Percentiles rank a stretch among this genome's conserved stretches.
These are phyloP conservation scores for Dicranocentrus wangi DNA, from an alignment of 2,888 invertebrate species.

Conservation along the genomic window DNA sequence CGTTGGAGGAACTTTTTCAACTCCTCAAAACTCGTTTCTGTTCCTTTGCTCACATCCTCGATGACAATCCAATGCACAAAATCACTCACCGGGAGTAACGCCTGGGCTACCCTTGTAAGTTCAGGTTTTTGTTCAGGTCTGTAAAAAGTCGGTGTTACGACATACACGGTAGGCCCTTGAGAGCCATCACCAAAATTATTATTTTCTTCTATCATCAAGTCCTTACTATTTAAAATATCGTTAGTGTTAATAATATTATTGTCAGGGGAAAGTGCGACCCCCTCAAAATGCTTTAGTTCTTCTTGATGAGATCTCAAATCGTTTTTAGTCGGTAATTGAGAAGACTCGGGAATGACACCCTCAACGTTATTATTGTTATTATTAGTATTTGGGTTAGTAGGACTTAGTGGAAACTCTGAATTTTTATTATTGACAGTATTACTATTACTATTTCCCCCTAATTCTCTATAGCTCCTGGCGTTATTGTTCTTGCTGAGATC, in stretches of 20 bases:
- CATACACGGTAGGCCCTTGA: conserved; percentile 57
- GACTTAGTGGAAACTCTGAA: background rate
- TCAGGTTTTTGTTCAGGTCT: conserved; percentile 87
- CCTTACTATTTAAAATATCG: conserved; percentile 49
- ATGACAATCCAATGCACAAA: conserved; percentile 83
- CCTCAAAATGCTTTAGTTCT: conserved; percentile 55
- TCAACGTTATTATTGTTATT: background rate
- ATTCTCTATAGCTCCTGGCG: background rate
- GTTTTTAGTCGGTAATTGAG: conserved; percentile 32
- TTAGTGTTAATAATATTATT: conserved; percentile 45
- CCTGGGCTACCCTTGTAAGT: conserved; percentile 83
- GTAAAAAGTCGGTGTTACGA: conserved; percentile 84
- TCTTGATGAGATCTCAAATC: conserved; percentile 50
- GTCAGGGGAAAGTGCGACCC: conserved; percentile 31
- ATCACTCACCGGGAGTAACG: conserved; percentile 81
- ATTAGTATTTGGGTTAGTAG: background rate
- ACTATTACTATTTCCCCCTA: background rate
- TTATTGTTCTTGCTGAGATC: background rate
- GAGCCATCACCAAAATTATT: conserved; percentile 14
- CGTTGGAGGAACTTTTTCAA: conserved; percentile 66
- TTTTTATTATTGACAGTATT: too few species aligned
- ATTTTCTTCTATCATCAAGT: conserved; percentile 32
- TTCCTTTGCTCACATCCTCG: conserved; percentile 80
- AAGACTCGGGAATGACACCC: conserved; percentile 28
- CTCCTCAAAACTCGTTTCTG: conserved; percentile 72